Base-by-base conservation (phyloP, 2,888 invertebrate species). In the Sesia apiformis region DNA sequence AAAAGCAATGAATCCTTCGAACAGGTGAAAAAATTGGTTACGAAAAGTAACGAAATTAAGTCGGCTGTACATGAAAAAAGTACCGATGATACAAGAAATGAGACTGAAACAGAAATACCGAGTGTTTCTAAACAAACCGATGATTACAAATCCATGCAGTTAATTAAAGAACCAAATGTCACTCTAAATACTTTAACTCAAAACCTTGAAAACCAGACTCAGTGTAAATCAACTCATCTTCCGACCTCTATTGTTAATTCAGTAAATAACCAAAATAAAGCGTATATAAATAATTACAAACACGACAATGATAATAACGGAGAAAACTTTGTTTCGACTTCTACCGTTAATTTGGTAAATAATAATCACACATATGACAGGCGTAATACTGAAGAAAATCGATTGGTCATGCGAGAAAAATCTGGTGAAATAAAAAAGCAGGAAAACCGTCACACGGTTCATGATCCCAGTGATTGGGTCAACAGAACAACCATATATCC, bases 401-500 rank as follows among this genome's bases (percentile, higher is more conserved):
- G 23, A 23, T 5, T 46, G n/a, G 23, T 46, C 4, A 8, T n/a
- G n/a, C 46, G 4, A 1, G 8, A 46, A n/a, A 46, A 46, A 3
- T 61, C 56, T 23, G 64, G 69, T 60, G 38, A 38, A 53, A 64
- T 60, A 53, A 73, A 68, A 60, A 64, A 62, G 52, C 70, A 74
- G 49, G 70, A 78, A 43, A 72, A 84, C 64, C 81, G 85, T 42
- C 85, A 88, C 62, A 83, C 85, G 38, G 59, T 85, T 52, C 82
- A 85, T 57, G 86, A 87, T 51, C 70, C 79, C 57, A 68, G 75
- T 7, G 80, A 84, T 57, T 88, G 88, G 88, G 78, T 69, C 55
- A 88, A 87, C 63, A 81, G 89, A 66, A 82, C 86, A 42, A 76
- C 91, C 63, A 91, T 92, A 74, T 91, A 93, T 81, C 93, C 95